A percentile compares a stretch with the other conserved stretches of the same genome.
These are phyloP conservation scores for Pristionchus mayeri DNA, from an alignment of 2,888 invertebrate species.

Conservation along the genomic window DNA sequence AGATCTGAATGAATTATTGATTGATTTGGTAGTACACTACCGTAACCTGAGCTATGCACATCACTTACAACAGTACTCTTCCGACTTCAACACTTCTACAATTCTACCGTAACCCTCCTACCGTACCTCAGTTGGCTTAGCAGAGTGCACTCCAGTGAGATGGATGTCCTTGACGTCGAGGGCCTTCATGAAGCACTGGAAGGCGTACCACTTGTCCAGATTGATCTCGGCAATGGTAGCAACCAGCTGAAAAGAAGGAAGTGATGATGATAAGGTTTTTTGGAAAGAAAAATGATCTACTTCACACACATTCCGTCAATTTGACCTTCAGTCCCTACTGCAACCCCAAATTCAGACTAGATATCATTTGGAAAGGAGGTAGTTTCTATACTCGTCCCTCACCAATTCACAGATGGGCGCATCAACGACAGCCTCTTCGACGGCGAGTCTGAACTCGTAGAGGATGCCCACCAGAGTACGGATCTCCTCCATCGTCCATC, in stretches of 20 bases:
- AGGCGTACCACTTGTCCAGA: conserved; percentile 73
- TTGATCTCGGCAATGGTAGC: conserved; percentile 70
- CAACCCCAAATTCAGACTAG: no score
- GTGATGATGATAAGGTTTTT: conserved; percentile 27
- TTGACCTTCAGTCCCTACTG: no score
- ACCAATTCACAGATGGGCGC: conserved; percentile 74
- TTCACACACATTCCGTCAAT: no score
- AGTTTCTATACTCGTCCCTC: conserved; percentile 13
- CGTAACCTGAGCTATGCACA: neutral
- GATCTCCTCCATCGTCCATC: conserved; percentile 71
- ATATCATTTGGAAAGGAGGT: neutral
- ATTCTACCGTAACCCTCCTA: neutral
- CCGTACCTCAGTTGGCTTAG: conserved; percentile 42
- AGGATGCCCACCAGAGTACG: conserved; percentile 63
- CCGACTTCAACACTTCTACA: neutral
- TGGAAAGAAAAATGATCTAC: no score
- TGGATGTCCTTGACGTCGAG: conserved; percentile 52
- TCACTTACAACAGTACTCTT: no score
- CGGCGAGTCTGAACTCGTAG: conserved; percentile 62
- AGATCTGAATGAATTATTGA: conserved; percentile 53
- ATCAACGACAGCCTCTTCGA: conserved; percentile 67
- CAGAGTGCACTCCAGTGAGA: neutral
- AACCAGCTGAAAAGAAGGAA: conserved; percentile 63
- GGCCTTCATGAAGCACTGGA: conserved; percentile 74
- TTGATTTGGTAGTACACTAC: neutral